Evolutionary conservation across 2,113 vertebrate species (phyloP).

Genomic region (Oceanodroma tethys): DNA sequence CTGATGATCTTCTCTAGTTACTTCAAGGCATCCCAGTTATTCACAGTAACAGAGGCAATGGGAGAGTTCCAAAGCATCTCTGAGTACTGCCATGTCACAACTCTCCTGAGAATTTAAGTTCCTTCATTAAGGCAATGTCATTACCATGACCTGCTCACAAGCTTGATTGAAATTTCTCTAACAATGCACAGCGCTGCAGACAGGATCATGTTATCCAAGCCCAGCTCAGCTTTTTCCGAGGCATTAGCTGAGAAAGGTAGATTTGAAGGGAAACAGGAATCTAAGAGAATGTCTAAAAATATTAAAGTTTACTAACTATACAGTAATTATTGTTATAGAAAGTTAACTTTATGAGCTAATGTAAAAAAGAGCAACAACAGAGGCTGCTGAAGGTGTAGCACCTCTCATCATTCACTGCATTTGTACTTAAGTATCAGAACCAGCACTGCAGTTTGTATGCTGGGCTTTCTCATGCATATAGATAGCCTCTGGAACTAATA

Average conservation of each 20-base stretch:
- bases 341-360: not conserved
- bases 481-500: not conserved
- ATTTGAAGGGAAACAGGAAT: not conserved
- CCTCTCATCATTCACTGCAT: not conserved
- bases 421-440: not conserved
- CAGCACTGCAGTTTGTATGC: not conserved
- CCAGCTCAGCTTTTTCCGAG: not conserved
- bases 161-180: slow-evolving; percentile 20
- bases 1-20: not conserved
- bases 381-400: not conserved
- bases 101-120: not conserved
- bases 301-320: not conserved
- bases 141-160: not conserved
- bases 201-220: not conserved
- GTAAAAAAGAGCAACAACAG: not conserved
- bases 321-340: not conserved
- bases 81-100: not conserved
- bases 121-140: not conserved
- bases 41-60: not conserved
- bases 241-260: not conserved
- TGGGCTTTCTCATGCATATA: not conserved
- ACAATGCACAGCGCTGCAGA: not conserved
- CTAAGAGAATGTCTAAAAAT: not conserved
- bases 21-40: not conserved
- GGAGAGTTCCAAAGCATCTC: not conserved